phyloP scores from a whole-genome alignment of 2,797 vertebrate species.

The Labroides dimidiatus region DNA sequence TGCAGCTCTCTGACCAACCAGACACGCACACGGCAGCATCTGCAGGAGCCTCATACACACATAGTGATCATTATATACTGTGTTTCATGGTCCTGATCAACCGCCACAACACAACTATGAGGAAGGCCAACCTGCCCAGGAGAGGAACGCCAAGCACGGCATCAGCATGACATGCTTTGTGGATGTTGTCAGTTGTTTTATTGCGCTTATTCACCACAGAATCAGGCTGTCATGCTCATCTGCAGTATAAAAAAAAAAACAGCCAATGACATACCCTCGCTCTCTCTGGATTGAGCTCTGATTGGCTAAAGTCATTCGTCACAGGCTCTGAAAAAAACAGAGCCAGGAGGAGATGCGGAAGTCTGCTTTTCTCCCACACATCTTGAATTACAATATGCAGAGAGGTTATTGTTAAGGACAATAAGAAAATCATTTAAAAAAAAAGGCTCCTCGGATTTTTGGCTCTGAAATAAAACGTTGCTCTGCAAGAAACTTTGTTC shows the following conservation, averaged over 20 bases:
- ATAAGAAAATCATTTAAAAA: no score
- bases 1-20: background rate
- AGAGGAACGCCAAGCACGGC: background rate
- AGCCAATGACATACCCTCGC: background rate
- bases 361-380: background rate
- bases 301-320: background rate
- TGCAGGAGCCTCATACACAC: background rate
- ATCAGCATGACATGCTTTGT: background rate
- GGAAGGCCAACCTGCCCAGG: background rate
- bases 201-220: background rate
- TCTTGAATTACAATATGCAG: background rate
- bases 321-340: background rate
- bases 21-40: background rate
- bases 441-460: no score
- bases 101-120: no score
- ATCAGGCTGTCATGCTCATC: background rate
- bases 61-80: background rate
- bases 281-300: background rate
- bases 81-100: background rate
- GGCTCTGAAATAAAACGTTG: no score
- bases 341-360: constrained; percentile 2
- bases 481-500: no score
- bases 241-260: background rate
- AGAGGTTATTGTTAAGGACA: background rate
- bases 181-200: background rate